Conservation (phyloP, 37 sponge, comb jelly and placozoan species). For the Cliona cf. orientalis region DNA sequence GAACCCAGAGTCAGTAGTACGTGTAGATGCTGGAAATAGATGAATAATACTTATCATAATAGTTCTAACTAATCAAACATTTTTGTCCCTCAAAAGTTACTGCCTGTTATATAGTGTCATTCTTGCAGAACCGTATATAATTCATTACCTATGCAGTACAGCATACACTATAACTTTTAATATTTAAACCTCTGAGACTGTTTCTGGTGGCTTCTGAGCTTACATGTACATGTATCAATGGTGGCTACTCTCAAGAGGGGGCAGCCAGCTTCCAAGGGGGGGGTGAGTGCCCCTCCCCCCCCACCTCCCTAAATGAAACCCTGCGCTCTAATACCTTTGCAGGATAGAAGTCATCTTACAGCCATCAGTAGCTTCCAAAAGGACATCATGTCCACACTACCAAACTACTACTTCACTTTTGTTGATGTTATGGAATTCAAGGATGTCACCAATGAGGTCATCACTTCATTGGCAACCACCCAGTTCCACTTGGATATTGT, state of each 20-base stretch:
- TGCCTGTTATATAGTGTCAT: too few relatives aligned
- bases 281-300: too few relatives aligned
- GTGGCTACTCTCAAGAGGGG: too few relatives aligned
- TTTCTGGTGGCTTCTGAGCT: too few relatives aligned
- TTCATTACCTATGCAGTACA: too few relatives aligned
- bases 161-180: too few relatives aligned
- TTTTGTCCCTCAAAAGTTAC: neutral
- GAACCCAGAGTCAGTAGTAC: too few relatives aligned
- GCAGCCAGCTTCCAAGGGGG: too few relatives aligned
- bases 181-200: too few relatives aligned
- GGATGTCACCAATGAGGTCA: constrained; percentile 77
- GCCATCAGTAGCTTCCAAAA: constrained; percentile 76
- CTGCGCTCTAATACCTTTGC: neutral
- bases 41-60: neutral
- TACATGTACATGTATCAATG: too few relatives aligned
- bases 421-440: constrained; percentile 96
- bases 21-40: neutral
- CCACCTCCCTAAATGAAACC: too few relatives aligned
- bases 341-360: constrained; percentile 62
- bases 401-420: constrained; percentile 89
- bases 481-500: constrained; percentile 86
- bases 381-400: constrained; percentile 75
- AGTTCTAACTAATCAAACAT: neutral
- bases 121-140: too few relatives aligned
- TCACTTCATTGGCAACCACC: constrained; percentile 81